Evolutionary conservation across 2,888 invertebrate genomes (phyloP).

Genomic region (Clusia tigrina): DNA sequence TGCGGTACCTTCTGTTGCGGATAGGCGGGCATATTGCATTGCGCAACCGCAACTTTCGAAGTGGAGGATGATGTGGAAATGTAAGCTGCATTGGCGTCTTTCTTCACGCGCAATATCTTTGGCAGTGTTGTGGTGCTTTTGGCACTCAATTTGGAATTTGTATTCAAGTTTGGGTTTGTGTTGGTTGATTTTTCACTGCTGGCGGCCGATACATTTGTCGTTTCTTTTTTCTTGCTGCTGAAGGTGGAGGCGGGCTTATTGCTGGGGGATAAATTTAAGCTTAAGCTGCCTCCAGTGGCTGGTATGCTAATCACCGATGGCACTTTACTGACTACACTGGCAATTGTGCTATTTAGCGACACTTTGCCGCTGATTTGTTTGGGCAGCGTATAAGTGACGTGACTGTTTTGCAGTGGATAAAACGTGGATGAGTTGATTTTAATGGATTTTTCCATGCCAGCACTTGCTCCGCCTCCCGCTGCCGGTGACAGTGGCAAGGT

Average conservation of each 20-base stretch:
- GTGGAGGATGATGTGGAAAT: not conserved
- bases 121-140: conserved; percentile 60
- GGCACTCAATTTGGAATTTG: conserved; percentile 11
- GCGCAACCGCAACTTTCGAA: conserved; percentile 37
- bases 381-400: conserved; percentile 63
- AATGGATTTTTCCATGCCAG: conserved; percentile 34
- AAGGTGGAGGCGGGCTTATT: conserved; percentile 14
- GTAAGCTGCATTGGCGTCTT: conserved; percentile 28
- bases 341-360: conserved; percentile 62
- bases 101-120: conserved; percentile 56
- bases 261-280: conserved; percentile 43
- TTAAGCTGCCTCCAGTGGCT: conserved; percentile 35
- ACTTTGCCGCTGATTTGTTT: conserved; percentile 62
- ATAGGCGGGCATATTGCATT: conserved; percentile 57
- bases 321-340: conserved; percentile 64
- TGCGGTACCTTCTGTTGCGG: conserved; percentile 40
- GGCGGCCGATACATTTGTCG: not conserved
- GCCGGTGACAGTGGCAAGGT: conserved; percentile 57
- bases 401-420: conserved; percentile 61
- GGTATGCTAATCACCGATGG: conserved; percentile 64
- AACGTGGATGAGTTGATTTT: conserved; percentile 64
- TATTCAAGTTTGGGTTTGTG: not conserved
- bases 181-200: not conserved
- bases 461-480: conserved; percentile 26
- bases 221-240: not conserved